Conservation (phyloP, 1,140 invertebrate species). For the Bombyx mandarina region DNA sequence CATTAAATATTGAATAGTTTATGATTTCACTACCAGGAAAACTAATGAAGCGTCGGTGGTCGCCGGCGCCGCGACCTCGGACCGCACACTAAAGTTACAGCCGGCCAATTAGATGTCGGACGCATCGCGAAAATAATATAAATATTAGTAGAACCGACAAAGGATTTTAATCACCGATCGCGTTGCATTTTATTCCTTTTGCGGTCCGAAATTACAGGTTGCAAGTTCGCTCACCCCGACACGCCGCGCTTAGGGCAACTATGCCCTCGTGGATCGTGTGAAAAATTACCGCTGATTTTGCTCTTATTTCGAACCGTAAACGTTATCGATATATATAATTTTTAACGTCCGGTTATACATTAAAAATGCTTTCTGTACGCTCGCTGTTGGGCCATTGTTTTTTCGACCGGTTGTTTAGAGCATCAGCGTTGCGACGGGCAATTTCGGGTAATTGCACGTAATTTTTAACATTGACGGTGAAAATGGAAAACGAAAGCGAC, state of each 20-base stretch:
- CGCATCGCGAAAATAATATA: conserved; percentile 65
- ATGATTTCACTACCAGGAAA: conserved; percentile 65
- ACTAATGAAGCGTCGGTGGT: conserved; percentile 58
- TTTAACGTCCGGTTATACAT: no score
- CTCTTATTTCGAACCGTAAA: conserved; percentile 59
- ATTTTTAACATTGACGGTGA: conserved; percentile 30
- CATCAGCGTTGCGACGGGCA: conserved; percentile 10
- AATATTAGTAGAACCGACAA: conserved; percentile 71
- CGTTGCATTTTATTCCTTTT: conserved; percentile 62
- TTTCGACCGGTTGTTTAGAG: no score
- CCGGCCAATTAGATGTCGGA: conserved; percentile 64
- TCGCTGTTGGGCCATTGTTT: no score
- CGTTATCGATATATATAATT: conserved; percentile 38
- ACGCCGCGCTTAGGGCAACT: conserved; percentile 60
- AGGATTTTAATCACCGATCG: conserved; percentile 70
- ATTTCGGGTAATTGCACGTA: conserved; percentile 10
- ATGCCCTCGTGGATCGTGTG: conserved; percentile 63
- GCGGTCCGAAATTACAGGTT: conserved; percentile 67
- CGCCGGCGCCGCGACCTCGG: conserved; percentile 27
- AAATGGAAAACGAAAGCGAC: conserved; percentile 55
- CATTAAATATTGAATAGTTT: conserved; percentile 55
- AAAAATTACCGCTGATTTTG: conserved; percentile 61
- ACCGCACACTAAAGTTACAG: conserved; percentile 39
- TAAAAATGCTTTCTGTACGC: no score
- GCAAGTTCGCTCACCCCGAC: conserved; percentile 62